A percentile compares a stretch with the other conserved stretches of the same genome.
phyloP scores from a whole-genome alignment of 2,797 vertebrate species.

The Ispidina picta region DNA sequence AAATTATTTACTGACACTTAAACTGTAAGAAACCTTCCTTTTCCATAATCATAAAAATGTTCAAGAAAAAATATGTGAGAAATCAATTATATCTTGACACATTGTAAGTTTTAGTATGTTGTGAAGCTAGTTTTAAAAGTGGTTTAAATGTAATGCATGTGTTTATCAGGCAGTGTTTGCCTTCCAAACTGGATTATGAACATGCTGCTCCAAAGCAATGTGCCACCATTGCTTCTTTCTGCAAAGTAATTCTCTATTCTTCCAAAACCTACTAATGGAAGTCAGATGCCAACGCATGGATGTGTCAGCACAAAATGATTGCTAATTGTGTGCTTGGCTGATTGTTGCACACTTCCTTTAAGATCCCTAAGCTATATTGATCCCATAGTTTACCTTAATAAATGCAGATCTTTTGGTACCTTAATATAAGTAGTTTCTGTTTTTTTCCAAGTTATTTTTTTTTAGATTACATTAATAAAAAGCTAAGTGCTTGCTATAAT shows the following conservation, averaged over 20 bases:
- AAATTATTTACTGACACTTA: not conserved
- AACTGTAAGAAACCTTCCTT: not conserved
- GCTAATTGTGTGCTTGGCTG: not conserved
- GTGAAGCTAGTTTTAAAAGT: not conserved
- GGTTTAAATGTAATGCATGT: not conserved
- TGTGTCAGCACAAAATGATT: not conserved
- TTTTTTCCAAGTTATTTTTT: not conserved
- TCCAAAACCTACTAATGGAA: not conserved
- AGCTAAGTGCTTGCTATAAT: not conserved
- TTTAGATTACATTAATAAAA: not conserved
- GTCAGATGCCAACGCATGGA: not conserved
- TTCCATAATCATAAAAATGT: not conserved
- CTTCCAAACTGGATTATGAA: not conserved
- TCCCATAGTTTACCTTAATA: not conserved
- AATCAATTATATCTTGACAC: not conserved
- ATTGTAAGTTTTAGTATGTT: not conserved
- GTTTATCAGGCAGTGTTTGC: not conserved
- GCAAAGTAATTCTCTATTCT: not conserved
- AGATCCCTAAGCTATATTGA: not conserved
- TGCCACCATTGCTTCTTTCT: not conserved
- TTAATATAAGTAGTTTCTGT: not conserved
- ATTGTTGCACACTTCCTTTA: not conserved
- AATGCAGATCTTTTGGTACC: not conserved
- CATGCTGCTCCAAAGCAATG: not conserved
- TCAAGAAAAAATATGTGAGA: not conserved